Percentiles rank a stretch among this genome's conserved stretches.
Conservation (phyloP, 23 tunicate species). For the Botrylloides violaceus region DNA sequence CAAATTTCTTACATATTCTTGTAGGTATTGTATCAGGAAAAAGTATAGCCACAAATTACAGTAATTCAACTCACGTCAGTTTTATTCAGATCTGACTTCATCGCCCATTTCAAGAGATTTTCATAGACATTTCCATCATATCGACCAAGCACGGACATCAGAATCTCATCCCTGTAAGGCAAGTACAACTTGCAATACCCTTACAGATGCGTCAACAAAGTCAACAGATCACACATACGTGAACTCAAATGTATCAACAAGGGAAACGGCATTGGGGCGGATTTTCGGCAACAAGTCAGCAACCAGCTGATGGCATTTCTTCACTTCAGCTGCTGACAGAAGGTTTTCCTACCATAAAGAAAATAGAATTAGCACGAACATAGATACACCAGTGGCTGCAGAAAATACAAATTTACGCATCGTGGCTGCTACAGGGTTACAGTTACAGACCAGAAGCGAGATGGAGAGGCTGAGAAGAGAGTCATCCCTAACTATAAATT, state of each 20-base stretch:
- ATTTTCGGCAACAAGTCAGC: constrained; percentile 69
- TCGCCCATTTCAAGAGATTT: constrained; percentile 84
- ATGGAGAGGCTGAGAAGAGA: no score
- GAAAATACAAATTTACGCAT: no score
- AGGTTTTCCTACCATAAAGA: constrained; percentile 66
- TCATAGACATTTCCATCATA: constrained; percentile 94
- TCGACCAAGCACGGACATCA: constrained; percentile 75
- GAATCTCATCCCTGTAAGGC: constrained; percentile 47
- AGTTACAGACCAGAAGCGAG: no score
- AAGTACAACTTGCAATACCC: not conserved
- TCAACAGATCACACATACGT: constrained; percentile 23
- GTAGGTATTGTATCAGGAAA: no score
- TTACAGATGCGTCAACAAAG: not conserved
- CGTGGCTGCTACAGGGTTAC: no score
- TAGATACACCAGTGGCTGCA: no score
- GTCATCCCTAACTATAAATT: no score
- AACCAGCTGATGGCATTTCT: constrained; percentile 48
- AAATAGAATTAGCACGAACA: no score
- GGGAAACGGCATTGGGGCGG: constrained; percentile 70
- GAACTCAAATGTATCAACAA: constrained; percentile 82
- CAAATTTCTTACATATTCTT: no score
- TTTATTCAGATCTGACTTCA: constrained; percentile 76
- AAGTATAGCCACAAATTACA: no score
- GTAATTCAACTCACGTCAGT: constrained; percentile 84
- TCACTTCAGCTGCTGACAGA: constrained; percentile 49